Percentiles rank a stretch among this genome's conserved stretches.
These are phyloP conservation scores for Sesia bembeciformis DNA, from an alignment of 2,888 invertebrate species.

Conservation along the genomic window DNA sequence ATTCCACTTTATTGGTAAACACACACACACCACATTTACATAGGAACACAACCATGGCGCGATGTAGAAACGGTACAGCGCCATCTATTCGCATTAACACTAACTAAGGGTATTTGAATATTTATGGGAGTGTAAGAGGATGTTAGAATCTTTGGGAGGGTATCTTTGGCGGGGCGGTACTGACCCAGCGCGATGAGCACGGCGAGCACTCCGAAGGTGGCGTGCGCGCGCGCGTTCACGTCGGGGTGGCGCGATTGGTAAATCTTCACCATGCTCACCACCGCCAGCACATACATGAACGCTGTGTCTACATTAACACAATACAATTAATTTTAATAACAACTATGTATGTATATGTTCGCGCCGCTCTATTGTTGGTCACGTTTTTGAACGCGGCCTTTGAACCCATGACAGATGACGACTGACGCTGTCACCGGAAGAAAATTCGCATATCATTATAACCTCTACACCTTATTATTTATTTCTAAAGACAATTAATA, in stretches of 20 bases:
- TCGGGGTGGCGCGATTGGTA: constrained; percentile 94
- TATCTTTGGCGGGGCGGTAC: no score
- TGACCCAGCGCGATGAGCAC: constrained; percentile 80
- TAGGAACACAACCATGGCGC: no score
- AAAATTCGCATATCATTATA: background rate
- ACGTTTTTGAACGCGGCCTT: no score
- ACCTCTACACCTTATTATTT: background rate
- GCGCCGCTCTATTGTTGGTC: background rate
- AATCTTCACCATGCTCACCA: constrained; percentile 89
- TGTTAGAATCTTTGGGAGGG: no score
- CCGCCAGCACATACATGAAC: constrained; percentile 94
- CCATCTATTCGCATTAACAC: no score
- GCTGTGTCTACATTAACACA: constrained; percentile 81
- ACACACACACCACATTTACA: no score
- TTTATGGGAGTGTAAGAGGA: no score
- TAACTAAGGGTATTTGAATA: no score
- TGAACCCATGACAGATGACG: no score
- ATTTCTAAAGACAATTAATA: background rate
- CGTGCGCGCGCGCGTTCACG: constrained; percentile 89
- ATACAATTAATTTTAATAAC: background rate
- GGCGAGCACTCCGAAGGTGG: constrained; percentile 84
- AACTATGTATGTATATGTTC: background rate
- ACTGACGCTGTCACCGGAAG: no score
- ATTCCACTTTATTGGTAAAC: no score
- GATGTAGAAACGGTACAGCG: no score